Evolutionary conservation across 1,140 invertebrate genomes (phyloP), one percentile per base, ranked within the genome.

Genomic region (Goniozus legneri): DNA sequence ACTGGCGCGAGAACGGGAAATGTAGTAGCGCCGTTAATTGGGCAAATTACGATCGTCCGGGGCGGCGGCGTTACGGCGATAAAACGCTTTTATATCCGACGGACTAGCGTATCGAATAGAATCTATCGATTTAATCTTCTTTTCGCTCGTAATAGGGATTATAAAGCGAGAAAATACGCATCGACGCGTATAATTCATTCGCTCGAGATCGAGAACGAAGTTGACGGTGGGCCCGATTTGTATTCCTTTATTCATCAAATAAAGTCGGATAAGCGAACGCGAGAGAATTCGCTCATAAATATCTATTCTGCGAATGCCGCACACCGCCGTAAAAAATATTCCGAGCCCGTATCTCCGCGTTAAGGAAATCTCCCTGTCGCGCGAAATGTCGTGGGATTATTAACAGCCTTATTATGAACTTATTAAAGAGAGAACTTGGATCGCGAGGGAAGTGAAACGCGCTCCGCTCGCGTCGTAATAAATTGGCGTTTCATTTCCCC

Each of bases 401-500:
- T 58, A 54, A 56, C 43, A 50, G 16, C 42, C 30, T 49, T 40
- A 56, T 56, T 44, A 48, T 31, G 24, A 49, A 45, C 50, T 60
- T 53, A 50, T 55, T 52, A 53, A 52, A 30, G 39, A 36, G 31
- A 33, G 48, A 30, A 44, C 34, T n/a, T n/a, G n/a, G 20, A 46
- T 34, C 12, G n/a, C 24, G 18, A 16, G 22, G 21, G 42, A 12
- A 32, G 16, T 39, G 32, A 38, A 45, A 38, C 42, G 51, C 24
- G 44, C 21, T 16, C 14, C 32, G 30, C 35, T 41, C 38, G 40
- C 31, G 40, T 34, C 38, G 41, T 50, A 60, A 60, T 50, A 59
- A 60, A 59, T 59, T 53, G 44, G 39, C 37, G 46, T 53, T 55
- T 46, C 53, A 50, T 53, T 53, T 52, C 44, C 13, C 30, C 15